Conservation (phyloP, 1,140 invertebrate genomes). For the Colletes latitarsis region DNA sequence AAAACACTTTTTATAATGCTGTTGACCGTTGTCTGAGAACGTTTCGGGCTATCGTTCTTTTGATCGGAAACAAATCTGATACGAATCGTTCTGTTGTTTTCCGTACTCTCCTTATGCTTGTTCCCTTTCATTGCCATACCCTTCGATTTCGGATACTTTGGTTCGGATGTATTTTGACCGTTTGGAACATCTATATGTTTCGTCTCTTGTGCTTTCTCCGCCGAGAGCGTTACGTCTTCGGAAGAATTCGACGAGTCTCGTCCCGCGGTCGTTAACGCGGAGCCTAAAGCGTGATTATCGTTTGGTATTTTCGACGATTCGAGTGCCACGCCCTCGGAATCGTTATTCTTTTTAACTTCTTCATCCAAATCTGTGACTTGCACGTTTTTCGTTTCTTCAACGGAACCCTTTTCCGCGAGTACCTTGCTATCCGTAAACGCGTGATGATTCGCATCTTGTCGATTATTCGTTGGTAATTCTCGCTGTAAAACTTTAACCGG, state of each 20-base stretch:
- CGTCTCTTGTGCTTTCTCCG: slow-evolving; percentile 37
- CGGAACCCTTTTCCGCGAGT: slow-evolving; percentile 9
- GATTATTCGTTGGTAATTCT: slow-evolving; percentile 39
- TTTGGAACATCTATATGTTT: slow-evolving; percentile 32
- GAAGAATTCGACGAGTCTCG: background rate
- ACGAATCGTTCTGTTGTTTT: slow-evolving; percentile 41
- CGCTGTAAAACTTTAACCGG: slow-evolving; percentile 67
- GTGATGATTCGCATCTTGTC: slow-evolving; percentile 47
- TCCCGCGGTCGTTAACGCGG: background rate
- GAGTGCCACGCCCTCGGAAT: background rate
- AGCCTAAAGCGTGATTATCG: slow-evolving; percentile 1
- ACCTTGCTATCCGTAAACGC: slow-evolving; percentile 14
- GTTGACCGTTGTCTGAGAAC: slow-evolving; percentile 69
- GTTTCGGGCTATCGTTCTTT: slow-evolving; percentile 66
- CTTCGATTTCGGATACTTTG: slow-evolving; percentile 38
- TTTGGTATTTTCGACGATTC: slow-evolving; percentile 16
- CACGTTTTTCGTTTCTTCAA: slow-evolving; percentile 55
- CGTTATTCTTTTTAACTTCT: slow-evolving; percentile 54
- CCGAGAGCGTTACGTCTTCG: slow-evolving; percentile 11
- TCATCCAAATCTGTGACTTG: slow-evolving; percentile 71
- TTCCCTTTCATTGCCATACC: slow-evolving; percentile 14
- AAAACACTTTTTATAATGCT: slow-evolving; percentile 73
- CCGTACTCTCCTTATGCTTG: slow-evolving; percentile 49
- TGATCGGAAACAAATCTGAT: slow-evolving; percentile 40
- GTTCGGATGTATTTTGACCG: slow-evolving; percentile 26